Evolutionary conservation across 2,797 vertebrate species (phyloP).

Genomic region (Pseudomugil tenellus): DNA sequence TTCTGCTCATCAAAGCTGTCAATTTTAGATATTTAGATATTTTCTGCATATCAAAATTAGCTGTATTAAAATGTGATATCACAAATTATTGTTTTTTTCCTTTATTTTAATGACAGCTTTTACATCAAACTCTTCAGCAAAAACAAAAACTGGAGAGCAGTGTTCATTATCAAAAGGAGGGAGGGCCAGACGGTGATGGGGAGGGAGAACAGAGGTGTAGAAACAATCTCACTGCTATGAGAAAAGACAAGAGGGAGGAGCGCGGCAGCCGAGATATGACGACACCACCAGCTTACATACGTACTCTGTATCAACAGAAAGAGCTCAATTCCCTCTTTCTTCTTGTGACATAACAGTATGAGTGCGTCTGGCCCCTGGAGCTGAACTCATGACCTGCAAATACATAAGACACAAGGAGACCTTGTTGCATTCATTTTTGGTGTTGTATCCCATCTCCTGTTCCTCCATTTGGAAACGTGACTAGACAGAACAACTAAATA

Average conservation of each 20-base stretch:
- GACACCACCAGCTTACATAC: background rate
- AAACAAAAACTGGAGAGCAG: no score
- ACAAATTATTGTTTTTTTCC: no score
- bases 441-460: background rate
- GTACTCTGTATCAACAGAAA: background rate
- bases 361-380: conserved; percentile 1
- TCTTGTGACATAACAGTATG: conserved; percentile 20
- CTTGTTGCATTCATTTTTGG: background rate
- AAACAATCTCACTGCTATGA: conserved; percentile 36
- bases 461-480: conserved; percentile 12
- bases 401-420: background rate
- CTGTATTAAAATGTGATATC: no score
- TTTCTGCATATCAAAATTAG: no score
- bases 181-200: conserved; percentile 5
- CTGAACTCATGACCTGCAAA: conserved; percentile 37
- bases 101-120: no score
- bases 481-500: conserved; percentile 1
- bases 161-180: conserved; percentile 2
- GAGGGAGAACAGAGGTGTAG: background rate
- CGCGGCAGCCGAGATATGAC: conserved; percentile 27
- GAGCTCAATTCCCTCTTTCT: conserved; percentile 15
- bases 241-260: conserved; percentile 28
- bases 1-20: no score
- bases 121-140: no score
- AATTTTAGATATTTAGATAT: no score